phyloP scores from a whole-genome alignment of 2,888 invertebrate species.

The Periphyllus acericola region DNA sequence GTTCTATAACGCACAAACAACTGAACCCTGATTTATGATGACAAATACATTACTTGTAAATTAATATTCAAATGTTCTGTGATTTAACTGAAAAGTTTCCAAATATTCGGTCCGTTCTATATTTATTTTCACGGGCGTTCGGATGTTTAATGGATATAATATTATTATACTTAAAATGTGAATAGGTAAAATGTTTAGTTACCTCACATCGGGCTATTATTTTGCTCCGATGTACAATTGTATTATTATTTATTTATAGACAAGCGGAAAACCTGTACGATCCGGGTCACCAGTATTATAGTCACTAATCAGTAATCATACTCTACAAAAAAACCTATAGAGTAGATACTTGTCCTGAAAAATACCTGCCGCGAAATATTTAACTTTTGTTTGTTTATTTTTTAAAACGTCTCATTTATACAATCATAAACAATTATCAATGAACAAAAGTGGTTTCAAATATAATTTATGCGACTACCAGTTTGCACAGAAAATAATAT shows the following conservation, averaged over 20 bases:
- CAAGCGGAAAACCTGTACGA: too few species aligned
- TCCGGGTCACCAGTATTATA: too few species aligned
- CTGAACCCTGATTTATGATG: conserved; percentile 13
- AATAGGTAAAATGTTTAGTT: background rate
- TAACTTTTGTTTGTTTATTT: background rate
- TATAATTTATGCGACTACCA: background rate
- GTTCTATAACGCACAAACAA: background rate
- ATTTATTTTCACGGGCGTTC: background rate
- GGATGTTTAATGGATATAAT: background rate
- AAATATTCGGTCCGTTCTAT: background rate
- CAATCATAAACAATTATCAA: background rate
- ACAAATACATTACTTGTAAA: background rate
- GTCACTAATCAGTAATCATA: too few species aligned
- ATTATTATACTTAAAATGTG: background rate
- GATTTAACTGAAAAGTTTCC: background rate
- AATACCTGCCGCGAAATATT: background rate
- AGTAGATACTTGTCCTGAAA: too few species aligned
- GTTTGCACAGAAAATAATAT: background rate
- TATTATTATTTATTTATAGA: too few species aligned
- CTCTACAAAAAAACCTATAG: too few species aligned
- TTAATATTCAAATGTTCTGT: too few species aligned
- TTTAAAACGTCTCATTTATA: background rate
- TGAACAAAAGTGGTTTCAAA: background rate
- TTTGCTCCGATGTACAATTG: too few species aligned
- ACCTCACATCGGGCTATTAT: too few species aligned